Evolutionary conservation across 2,888 invertebrate species (phyloP).

Genomic region (Amiota communis): DNA sequence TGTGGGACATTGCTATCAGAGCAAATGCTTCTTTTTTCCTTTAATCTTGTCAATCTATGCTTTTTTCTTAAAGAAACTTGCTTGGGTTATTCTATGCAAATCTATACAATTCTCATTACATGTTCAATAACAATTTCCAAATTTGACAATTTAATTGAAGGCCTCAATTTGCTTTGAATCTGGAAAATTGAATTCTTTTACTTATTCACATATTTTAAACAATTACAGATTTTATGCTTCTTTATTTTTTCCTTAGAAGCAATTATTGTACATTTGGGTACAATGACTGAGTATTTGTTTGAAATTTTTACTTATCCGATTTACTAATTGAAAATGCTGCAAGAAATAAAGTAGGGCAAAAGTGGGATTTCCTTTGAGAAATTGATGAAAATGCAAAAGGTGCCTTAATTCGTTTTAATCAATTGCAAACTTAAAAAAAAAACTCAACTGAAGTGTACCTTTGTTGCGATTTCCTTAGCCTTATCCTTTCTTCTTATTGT

Average conservation of each 20-base stretch:
- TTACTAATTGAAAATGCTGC: background rate
- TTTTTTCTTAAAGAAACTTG: background rate
- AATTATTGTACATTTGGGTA: background rate
- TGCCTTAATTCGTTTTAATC: constrained; percentile 26
- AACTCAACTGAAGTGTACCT: constrained; percentile 1
- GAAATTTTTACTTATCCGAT: background rate
- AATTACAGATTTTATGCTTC: background rate
- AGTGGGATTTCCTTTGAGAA: background rate
- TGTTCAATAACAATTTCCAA: background rate
- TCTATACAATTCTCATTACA: background rate
- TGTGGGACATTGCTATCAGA: background rate
- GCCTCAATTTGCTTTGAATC: background rate
- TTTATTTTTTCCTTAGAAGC: background rate
- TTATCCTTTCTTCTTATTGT: background rate
- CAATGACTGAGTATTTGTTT: no score
- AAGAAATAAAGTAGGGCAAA: background rate
- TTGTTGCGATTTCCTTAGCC: background rate
- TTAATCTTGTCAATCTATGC: background rate
- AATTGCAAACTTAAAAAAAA: constrained; percentile 18
- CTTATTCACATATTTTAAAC: no score
- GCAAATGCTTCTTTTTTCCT: background rate
- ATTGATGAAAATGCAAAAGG: background rate
- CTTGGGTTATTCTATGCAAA: background rate
- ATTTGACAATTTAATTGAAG: constrained; percentile 17
- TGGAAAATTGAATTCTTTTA: no score